Base-by-base conservation (phyloP, 1,140 invertebrate genomes). In the Liolophura sinensis region DNA sequence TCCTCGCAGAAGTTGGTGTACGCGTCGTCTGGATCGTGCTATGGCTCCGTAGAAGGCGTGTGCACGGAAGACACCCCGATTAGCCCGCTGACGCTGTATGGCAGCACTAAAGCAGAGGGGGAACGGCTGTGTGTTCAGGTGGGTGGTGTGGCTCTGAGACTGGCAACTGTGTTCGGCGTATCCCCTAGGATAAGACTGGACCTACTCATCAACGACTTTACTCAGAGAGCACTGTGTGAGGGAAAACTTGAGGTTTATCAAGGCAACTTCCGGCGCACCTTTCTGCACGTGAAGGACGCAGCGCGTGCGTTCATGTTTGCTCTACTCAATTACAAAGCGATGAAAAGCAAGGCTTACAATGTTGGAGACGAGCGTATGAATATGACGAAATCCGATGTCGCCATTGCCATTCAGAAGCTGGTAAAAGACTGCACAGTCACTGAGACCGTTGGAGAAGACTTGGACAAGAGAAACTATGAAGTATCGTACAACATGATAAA, bases 151-250 rank as follows among this genome's bases (percentile, higher is more conserved):
- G 77, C 73, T 16, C 69, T 80, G 0, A 62, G 78, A 18, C 61
- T 80, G 14, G 78, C 78, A 22, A 80, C 78, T n/a, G 75, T 78
- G 22, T 80, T 80, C 65, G 78, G 77, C 12, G 67, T 78, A 6
- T 76, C 78, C 4, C 74, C 78, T n/a, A 65, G 78, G 55, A 69
- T 80, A 22, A 67, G 77, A 1, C 64, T 80, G 40, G 78, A 80
- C 64, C 64, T 80, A 15, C 70, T 80, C 1, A 77, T 80, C 48
- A 80, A 80, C 52, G 78, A 80, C 59, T 65, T 80, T 14, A 78
- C 77, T 27, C 72, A 76, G 67, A 80, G 76, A 67, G 77, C 75
- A 5, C 65, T 80, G 15, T 74, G 71, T 1, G 46, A 75, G 18
- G 78, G 76, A 62, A 59, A 75, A 52, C 78, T 80, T 62, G 77